Evolutionary conservation across 2,888 invertebrate species (phyloP).

Genomic region (Kryphioiulus occultus): DNA sequence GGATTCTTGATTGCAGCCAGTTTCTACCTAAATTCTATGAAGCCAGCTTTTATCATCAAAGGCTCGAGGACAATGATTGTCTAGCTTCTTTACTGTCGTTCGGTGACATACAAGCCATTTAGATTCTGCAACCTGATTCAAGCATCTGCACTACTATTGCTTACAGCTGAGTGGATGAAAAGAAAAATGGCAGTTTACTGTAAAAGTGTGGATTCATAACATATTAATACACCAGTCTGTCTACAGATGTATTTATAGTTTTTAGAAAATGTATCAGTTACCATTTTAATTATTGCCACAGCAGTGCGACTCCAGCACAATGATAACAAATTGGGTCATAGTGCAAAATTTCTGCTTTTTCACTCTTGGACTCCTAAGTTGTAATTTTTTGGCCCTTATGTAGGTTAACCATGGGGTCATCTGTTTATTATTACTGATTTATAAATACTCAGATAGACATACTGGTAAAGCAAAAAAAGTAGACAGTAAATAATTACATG

Average conservation of each 20-base stretch:
- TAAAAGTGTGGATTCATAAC: not conserved
- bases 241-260: not conserved
- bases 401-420: no score
- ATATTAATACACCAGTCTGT: not conserved
- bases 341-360: no score
- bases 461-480: not conserved
- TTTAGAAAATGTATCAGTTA: no score
- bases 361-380: no score
- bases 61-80: not conserved
- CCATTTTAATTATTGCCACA: no score
- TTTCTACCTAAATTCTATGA: not conserved
- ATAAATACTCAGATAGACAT: not conserved
- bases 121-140: not conserved
- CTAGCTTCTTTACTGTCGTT: not conserved
- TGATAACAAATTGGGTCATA: no score
- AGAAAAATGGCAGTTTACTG: not conserved
- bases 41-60: no score
- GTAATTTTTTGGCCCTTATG: no score
- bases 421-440: not conserved
- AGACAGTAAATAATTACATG: constrained; percentile 8
- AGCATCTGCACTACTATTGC: not conserved
- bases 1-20: not conserved
- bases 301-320: no score
- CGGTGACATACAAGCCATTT: not conserved
- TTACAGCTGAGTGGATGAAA: not conserved